These are phyloP conservation scores for Diaphora mendica DNA, from an alignment of 2,888 invertebrate genomes.

Conservation along the genomic window DNA sequence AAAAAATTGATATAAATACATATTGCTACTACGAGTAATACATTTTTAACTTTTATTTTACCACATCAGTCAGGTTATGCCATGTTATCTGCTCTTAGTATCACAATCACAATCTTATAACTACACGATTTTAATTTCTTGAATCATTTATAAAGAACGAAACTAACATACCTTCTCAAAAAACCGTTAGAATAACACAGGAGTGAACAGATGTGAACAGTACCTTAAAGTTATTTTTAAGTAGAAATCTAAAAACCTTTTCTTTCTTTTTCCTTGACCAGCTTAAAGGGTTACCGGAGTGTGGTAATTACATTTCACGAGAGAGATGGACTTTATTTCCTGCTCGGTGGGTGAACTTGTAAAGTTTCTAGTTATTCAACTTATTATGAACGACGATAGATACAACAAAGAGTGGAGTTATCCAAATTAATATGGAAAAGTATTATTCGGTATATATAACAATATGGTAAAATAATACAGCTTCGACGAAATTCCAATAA, in stretches of 20 bases:
- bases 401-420: neutral
- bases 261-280: neutral
- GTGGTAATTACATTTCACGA: neutral
- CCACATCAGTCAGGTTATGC: neutral
- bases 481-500: neutral
- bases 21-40: too few species aligned
- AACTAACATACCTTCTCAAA: neutral
- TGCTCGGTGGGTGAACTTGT: neutral
- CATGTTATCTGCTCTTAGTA: neutral
- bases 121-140: neutral
- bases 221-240: neutral
- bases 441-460: neutral
- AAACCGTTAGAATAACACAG: neutral
- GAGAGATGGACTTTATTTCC: neutral
- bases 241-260: neutral
- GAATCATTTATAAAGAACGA: neutral
- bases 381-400: neutral
- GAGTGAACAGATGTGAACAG: neutral
- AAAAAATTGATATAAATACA: too few species aligned
- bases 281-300: neutral
- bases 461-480: neutral
- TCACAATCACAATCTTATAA: neutral
- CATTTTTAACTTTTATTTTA: neutral
- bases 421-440: neutral
- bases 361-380: neutral